Evolutionary conservation across 53 echinoderm and acorn worm genomes (phyloP), one percentile per base, ranked within the genome.

Genomic region (Holothuria leucospilota): DNA sequence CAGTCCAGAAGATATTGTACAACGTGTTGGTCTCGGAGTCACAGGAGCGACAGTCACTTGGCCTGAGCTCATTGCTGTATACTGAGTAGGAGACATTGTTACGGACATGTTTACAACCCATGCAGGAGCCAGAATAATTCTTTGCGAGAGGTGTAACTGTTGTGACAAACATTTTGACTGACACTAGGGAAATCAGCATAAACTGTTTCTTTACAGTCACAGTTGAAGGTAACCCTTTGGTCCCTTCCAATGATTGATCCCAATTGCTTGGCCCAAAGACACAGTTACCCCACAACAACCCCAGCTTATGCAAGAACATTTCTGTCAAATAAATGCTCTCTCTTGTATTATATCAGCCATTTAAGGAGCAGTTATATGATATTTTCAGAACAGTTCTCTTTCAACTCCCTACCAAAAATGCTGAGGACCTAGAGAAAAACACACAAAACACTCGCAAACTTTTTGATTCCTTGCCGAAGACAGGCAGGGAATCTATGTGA

Each of bases 81-180:
- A 72, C 49, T 72, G 49, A n/a, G 2, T 9, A 72, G 72, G 72
- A n/a, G 18, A 18, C 39, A 39, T 72, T 4, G 72, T 72, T 46
- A 20, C 42, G 15, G 23, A 29, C 5, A 34, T 72, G 16, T 39
- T 39, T 23, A 23, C 2, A 39, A 72, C 30, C 23, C 18, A n/a
- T n/a, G n/a, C n/a, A 18, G 29, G 40, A 72, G 11, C 72, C 72
- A 72, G 72, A 49, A 11, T 30, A 20, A 20, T 72, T 72, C 72
- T 72, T 72, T 39, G n/a, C 29, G 15, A 72, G 72, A 46, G 72
- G 72, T 38, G 15, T 39, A 23, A 72, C 72, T 39, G 72, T 72
- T 18, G 72, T 72, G 9, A 72, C 72, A 39, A 46, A 72, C 46
- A 38, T 46, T 39, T 72, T 72, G 5, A 39, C 40, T 29, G 72